phyloP scores from a whole-genome alignment of 2,113 vertebrate species.

The Silurus meridionalis region DNA sequence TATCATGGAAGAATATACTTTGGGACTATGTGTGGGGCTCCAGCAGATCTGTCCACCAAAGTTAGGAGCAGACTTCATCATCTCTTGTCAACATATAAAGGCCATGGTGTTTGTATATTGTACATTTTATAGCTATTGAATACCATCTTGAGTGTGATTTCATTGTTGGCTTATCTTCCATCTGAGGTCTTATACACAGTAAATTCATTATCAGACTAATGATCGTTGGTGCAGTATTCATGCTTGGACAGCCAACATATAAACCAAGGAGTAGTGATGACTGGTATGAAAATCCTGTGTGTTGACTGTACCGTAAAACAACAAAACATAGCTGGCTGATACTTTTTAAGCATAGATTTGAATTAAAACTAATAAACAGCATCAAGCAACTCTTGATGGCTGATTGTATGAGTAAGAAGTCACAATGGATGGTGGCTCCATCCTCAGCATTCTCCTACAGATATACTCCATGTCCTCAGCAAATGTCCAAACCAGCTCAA shows the following conservation, averaged over 20 bases:
- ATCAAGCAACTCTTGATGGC: too few species aligned
- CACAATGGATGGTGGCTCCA: too few species aligned
- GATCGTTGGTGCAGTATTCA: neutral
- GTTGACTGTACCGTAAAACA: too few species aligned
- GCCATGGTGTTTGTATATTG: neutral
- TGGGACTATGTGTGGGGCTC: neutral
- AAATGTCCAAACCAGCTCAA: too few species aligned
- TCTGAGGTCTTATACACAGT: neutral
- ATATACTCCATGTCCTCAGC: too few species aligned
- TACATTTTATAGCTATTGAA: neutral
- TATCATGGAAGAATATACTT: neutral
- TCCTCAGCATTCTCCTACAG: too few species aligned
- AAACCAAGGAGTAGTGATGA: neutral
- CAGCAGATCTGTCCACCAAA: neutral
- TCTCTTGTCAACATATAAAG: neutral
- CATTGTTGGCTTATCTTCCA: neutral
- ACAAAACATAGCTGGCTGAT: too few species aligned
- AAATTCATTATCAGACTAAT: neutral
- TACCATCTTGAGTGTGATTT: neutral
- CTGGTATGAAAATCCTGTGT: too few species aligned
- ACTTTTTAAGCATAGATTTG: too few species aligned
- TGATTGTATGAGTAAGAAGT: too few species aligned
- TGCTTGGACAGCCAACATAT: neutral
- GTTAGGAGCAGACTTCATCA: neutral
- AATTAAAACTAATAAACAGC: too few species aligned